Percentiles rank a stretch among this genome's conserved stretches.
These are phyloP conservation scores for Chymomyza fuscimana DNA, from an alignment of 2,888 invertebrate genomes.

Conservation along the genomic window DNA sequence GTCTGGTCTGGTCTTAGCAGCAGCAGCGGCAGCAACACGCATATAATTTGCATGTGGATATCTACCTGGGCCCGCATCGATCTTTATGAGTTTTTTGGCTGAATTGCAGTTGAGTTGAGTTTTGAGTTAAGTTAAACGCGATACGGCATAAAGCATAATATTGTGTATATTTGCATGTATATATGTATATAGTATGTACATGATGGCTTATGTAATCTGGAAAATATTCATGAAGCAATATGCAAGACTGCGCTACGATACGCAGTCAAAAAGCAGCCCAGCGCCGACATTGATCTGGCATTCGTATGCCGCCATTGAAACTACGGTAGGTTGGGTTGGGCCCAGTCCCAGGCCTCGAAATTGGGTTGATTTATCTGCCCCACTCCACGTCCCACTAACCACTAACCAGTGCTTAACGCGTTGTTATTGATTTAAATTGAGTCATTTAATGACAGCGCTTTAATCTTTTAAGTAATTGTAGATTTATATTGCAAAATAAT, in stretches of 20 bases:
- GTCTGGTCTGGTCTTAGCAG: constrained; percentile 43
- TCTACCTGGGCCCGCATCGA: constrained; percentile 46
- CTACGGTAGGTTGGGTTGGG: constrained; percentile 8
- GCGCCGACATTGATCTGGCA: constrained; percentile 67
- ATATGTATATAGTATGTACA: background rate
- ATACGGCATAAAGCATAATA: background rate
- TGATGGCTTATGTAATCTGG: constrained; percentile 79
- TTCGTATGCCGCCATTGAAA: constrained; percentile 60
- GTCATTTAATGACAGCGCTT: constrained; percentile 46
- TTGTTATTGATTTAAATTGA: constrained; percentile 69
- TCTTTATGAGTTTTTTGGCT: constrained; percentile 49
- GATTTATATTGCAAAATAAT: constrained; percentile 50
- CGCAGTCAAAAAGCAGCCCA: constrained; percentile 48
- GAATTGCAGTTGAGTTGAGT: background rate
- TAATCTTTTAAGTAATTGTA: constrained; percentile 45
- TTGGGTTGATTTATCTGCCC: background rate
- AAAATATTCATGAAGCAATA: constrained; percentile 78
- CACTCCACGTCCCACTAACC: background rate
- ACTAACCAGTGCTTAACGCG: constrained; percentile 18
- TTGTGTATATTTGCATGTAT: background rate
- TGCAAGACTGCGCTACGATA: constrained; percentile 71
- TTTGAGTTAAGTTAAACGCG: background rate
- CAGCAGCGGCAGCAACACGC: constrained; percentile 55
- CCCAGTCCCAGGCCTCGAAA: constrained; percentile 1
- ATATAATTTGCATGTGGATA: constrained; percentile 73